Conservation (phyloP, 1,140 invertebrate genomes). For the Pseudomyrmex cubaensis region DNA sequence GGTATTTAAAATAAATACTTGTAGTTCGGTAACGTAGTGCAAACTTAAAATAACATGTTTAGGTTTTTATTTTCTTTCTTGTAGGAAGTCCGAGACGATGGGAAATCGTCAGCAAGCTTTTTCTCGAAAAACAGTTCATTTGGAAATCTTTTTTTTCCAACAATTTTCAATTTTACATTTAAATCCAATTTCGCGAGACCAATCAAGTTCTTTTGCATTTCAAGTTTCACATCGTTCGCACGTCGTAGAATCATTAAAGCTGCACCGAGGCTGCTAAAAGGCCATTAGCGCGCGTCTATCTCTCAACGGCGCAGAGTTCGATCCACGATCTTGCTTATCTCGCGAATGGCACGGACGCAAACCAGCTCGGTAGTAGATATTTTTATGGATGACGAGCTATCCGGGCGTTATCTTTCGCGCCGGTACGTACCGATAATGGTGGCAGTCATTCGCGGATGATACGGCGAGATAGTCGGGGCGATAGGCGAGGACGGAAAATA, state of each 20-base stretch:
- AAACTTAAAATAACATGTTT: too few relatives aligned
- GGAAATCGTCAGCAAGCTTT: neutral
- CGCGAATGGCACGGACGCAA: slow-evolving; percentile 34
- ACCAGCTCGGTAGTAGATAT: slow-evolving; percentile 44
- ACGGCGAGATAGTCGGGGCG: slow-evolving; percentile 65
- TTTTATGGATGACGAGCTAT: slow-evolving; percentile 55
- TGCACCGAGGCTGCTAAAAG: slow-evolving; percentile 22
- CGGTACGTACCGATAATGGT: slow-evolving; percentile 69
- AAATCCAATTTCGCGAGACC: too few relatives aligned
- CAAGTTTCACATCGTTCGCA: neutral
- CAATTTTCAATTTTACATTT: neutral
- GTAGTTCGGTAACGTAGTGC: too few relatives aligned
- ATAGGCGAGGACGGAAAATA: slow-evolving; percentile 75
- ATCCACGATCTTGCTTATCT: slow-evolving; percentile 65
- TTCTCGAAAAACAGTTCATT: neutral
- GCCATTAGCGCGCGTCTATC: slow-evolving; percentile 34
- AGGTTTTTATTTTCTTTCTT: too few relatives aligned
- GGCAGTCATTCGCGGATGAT: slow-evolving; percentile 72
- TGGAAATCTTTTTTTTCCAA: neutral
- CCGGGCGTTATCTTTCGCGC: slow-evolving; percentile 72
- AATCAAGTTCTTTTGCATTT: neutral
- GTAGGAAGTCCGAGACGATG: too few relatives aligned
- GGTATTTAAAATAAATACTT: neutral
- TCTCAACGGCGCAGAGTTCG: slow-evolving; percentile 15
- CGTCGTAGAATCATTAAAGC: neutral